These are phyloP conservation scores for Selenia dentaria DNA, from an alignment of 2,888 invertebrate genomes.

Conservation along the genomic window DNA sequence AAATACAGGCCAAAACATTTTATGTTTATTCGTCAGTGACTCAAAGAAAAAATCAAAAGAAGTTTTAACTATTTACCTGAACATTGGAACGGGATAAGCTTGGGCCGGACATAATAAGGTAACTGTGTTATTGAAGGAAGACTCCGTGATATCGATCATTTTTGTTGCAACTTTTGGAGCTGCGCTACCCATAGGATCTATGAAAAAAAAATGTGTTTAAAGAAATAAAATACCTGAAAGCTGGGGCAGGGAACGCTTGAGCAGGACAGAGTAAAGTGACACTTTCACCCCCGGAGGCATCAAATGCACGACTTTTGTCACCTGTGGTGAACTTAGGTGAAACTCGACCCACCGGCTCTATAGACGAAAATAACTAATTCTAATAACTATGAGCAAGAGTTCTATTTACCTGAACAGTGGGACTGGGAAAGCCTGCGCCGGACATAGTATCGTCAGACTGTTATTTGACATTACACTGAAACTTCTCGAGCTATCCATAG, in stretches of 20 bases:
- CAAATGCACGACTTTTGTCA: slow-evolving; percentile 87
- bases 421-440: slow-evolving; percentile 91
- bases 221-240: slow-evolving; percentile 79
- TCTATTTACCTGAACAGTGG: slow-evolving; percentile 88
- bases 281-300: slow-evolving; percentile 76
- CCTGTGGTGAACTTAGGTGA: slow-evolving; percentile 87
- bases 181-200: slow-evolving; percentile 89
- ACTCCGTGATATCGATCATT: slow-evolving; percentile 77
- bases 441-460: slow-evolving; percentile 88
- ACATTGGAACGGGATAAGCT: slow-evolving; percentile 87
- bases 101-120: slow-evolving; percentile 87
- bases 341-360: slow-evolving; percentile 89
- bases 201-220: slow-evolving; percentile 35
- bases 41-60: slow-evolving; percentile 7
- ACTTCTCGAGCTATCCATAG: slow-evolving; percentile 86
- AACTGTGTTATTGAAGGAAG: slow-evolving; percentile 55
- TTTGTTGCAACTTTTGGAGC: slow-evolving; percentile 87
- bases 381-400: no score
- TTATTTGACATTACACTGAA: slow-evolving; percentile 79
- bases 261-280: slow-evolving; percentile 88
- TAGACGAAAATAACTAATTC: slow-evolving; percentile 31
- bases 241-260: slow-evolving; percentile 90
- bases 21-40: no score
- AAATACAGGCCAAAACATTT: neutral
- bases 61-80: slow-evolving; percentile 88